These are phyloP conservation scores for Ladona fulva DNA, from an alignment of 1,140 invertebrate genomes.

Conservation along the genomic window DNA sequence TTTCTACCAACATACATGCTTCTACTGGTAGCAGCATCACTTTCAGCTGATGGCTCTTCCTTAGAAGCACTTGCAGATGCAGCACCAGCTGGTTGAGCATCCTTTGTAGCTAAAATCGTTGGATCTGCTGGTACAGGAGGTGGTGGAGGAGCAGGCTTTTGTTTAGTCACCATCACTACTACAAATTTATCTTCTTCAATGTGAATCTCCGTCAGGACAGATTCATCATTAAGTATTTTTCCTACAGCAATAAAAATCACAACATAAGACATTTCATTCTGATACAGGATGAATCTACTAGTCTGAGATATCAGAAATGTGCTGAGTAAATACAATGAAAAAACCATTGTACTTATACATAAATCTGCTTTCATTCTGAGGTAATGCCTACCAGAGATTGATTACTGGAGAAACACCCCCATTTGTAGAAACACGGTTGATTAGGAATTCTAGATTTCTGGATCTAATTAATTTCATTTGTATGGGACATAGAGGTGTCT, in stretches of 20 bases:
- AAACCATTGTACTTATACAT: no score
- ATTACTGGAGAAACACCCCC: no score
- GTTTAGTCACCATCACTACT: not conserved
- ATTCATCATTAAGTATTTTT: conserved; percentile 2
- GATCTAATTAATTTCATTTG: no score
- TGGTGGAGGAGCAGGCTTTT: not conserved
- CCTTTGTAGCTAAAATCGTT: not conserved
- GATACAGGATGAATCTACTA: no score
- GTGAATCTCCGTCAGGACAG: not conserved
- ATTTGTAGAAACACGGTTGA: no score
- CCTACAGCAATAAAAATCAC: not conserved
- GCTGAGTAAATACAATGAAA: no score
- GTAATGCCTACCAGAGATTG: no score
- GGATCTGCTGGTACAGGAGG: not conserved
- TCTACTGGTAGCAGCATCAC: not conserved
- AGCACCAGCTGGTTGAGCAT: not conserved
- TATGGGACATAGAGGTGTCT: no score
- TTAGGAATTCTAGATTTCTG: no score
- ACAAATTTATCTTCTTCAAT: not conserved
- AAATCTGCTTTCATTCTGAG: no score
- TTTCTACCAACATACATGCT: not conserved
- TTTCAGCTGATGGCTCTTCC: not conserved
- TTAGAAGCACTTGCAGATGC: not conserved
- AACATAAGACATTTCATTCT: no score
- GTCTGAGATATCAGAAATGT: no score